These are phyloP conservation scores for Hypotaenidia philippensis DNA, from an alignment of 2,797 vertebrate genomes.

Conservation along the genomic window DNA sequence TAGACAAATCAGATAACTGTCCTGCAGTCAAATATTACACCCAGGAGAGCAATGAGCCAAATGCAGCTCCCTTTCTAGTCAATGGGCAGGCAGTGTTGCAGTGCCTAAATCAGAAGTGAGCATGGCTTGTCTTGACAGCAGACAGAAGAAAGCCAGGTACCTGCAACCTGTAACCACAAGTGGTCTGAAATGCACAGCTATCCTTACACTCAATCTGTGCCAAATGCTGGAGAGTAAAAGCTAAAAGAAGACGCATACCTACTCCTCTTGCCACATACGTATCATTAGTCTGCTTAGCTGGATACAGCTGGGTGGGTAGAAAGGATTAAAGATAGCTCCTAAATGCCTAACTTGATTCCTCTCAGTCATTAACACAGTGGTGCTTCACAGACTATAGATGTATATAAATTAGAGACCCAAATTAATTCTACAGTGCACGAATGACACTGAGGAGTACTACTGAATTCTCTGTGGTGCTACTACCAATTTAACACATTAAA, in stretches of 20 bases:
- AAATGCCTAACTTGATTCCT: background rate
- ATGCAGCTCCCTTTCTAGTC: background rate
- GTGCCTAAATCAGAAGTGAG: background rate
- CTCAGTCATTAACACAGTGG: background rate
- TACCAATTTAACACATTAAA: background rate
- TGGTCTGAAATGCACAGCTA: background rate
- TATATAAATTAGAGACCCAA: background rate
- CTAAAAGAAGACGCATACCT: background rate
- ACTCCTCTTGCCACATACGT: rapidly evolving
- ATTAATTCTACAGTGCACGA: background rate
- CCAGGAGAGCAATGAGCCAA: background rate
- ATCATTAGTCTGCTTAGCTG: background rate
- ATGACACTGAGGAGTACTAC: background rate
- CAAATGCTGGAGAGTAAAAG: background rate
- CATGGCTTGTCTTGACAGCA: background rate
- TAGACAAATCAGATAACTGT: background rate
- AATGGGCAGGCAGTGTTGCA: background rate
- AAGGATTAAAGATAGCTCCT: background rate
- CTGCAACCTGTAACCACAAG: background rate
- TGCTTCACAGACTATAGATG: background rate
- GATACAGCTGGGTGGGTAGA: rapidly evolving
- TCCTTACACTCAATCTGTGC: background rate
- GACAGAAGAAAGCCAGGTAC: background rate
- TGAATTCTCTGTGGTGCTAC: background rate
- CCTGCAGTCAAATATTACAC: background rate